Base-by-base conservation (phyloP, 2,888 invertebrate species). In the Rotaria socialis region DNA sequence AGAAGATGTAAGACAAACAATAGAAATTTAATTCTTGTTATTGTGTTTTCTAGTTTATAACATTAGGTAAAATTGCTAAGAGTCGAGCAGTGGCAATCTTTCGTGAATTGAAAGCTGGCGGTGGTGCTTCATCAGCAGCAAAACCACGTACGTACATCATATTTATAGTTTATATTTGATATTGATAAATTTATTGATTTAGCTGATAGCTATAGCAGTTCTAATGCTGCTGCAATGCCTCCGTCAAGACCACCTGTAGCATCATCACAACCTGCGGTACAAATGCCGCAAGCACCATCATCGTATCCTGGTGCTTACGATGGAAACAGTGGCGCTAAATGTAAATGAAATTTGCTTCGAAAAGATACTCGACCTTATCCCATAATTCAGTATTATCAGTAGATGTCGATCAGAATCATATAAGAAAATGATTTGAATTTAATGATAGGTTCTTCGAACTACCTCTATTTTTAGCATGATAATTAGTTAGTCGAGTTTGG, bases 41-140 rank as follows among this genome's bases (percentile, higher is more conserved):
- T 67, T 35, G 2, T 5, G 16, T 35, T 27, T 27, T 67, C 1
- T 67, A 67, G 67, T 80, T 80, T 80, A 3, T 10, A 47, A 47
- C 80, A 47, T n/a, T 80, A 47, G 80, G 80, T 47, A 80, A 80
- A 80, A 80, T 80, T 24, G 43, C 80, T 47, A 80, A 80, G 47
- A 47, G 8, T 47, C 80, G 80, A 47, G 80, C 80, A 80, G 80
- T 80, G 8, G 43, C 80, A 11, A 80, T 80, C 19, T 80, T 80
- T 80, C 80, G 80, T 80, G 80, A 80, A 4, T 80, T 80, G 16
- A 80, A 80, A 80, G 43, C 41, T n/a, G 80, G 80, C 7, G 80
- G 24, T 24, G 80, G 24, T 14, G 10, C 19, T 41, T 1, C 74
- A 7, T 47, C 80, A 80, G 10, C 43, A 47, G 47, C 41, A n/a